Evolutionary conservation across 1,140 invertebrate genomes (phyloP).

Genomic region (Neoseiulus cucumeris): DNA sequence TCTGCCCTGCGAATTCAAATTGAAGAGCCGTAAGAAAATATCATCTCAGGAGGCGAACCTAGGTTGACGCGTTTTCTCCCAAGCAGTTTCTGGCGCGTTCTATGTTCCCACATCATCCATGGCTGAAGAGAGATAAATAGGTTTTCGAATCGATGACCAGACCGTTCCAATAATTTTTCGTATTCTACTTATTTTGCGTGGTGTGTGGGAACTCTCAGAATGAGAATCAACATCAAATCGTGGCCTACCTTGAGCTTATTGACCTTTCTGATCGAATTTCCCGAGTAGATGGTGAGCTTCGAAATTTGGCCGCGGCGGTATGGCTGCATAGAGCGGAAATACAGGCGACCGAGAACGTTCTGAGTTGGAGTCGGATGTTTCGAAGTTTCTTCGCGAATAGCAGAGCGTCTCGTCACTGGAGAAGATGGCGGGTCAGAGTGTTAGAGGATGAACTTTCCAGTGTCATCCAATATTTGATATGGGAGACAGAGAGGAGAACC

Average conservation of each 20-base stretch:
- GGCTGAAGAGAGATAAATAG: no score
- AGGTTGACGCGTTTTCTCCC: not conserved
- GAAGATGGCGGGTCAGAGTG: not conserved
- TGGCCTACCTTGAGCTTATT: no score
- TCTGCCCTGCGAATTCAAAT: no score
- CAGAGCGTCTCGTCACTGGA: not conserved
- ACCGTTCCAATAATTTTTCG: no score
- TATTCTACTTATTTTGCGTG: no score
- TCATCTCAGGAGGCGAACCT: not conserved
- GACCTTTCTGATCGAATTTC: not conserved
- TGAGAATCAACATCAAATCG: no score
- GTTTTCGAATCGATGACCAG: no score
- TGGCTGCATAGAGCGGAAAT: conserved; percentile 47
- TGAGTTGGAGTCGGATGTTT: conserved; percentile 23
- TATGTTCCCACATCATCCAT: not conserved
- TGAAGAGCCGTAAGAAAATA: no score
- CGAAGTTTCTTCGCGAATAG: not conserved
- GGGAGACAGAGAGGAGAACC: no score
- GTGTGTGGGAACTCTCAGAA: no score
- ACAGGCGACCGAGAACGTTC: conserved; percentile 38
- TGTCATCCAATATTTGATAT: no score
- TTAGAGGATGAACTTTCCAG: not conserved
- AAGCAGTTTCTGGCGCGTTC: conserved; percentile 1
- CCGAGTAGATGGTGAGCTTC: not conserved
- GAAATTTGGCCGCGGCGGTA: conserved; percentile 41